These are phyloP conservation scores for Aricia artaxerxes DNA, from an alignment of 2,888 invertebrate species.

Conservation along the genomic window DNA sequence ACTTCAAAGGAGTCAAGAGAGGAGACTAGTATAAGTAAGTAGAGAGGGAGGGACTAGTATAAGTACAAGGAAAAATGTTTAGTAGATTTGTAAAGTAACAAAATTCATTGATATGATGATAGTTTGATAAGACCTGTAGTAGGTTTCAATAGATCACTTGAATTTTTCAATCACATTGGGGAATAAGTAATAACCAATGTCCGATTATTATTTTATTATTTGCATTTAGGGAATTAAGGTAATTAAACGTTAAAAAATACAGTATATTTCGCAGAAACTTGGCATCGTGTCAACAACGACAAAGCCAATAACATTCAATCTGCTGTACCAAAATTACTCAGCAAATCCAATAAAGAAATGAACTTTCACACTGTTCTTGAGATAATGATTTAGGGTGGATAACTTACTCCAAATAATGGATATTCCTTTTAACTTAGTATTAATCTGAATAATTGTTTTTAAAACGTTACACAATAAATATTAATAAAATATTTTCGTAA, in stretches of 20 bases:
- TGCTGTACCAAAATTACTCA: slow-evolving; percentile 47
- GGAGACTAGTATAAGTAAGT: neutral
- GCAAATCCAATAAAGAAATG: slow-evolving; percentile 38
- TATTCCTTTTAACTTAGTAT: slow-evolving; percentile 16
- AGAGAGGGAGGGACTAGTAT: neutral
- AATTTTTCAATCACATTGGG: neutral
- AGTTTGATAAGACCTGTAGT: neutral
- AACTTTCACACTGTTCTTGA: neutral
- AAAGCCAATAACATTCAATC: slow-evolving; percentile 39
- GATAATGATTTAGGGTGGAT: neutral
- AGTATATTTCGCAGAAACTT: slow-evolving; percentile 37
- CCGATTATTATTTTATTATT: neutral
- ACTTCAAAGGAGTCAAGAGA: neutral
- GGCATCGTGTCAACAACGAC: slow-evolving; percentile 49
- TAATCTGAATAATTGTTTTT: slow-evolving; percentile 21
- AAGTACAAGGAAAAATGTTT: neutral
- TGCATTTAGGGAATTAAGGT: neutral
- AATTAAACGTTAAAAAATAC: slow-evolving; percentile 21
- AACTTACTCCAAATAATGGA: slow-evolving; percentile 9
- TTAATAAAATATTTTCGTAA: slow-evolving; percentile 31
- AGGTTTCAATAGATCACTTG: neutral
- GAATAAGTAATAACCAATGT: neutral
- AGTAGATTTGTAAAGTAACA: neutral
- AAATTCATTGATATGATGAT: neutral
- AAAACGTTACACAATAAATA: slow-evolving; percentile 30